phyloP scores from a whole-genome alignment of 2,888 invertebrate genomes.

The Chaitophorus viminalis region DNA sequence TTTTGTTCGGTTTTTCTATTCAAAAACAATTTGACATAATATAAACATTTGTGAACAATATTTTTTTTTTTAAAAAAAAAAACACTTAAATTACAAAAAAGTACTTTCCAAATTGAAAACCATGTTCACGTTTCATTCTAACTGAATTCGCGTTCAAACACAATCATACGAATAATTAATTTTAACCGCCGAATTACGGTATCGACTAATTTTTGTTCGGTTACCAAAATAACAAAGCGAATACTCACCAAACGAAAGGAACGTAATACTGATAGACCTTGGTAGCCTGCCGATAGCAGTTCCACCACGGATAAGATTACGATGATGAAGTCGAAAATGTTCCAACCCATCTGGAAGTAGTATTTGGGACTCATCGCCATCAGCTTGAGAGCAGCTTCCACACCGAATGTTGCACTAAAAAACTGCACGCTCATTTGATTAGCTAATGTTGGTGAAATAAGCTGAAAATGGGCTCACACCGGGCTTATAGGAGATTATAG shows the following conservation, averaged over 20 bases:
- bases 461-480: background rate
- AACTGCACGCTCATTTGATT: constrained; percentile 73
- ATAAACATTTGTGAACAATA: no score
- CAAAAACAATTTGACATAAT: no score
- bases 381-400: constrained; percentile 93
- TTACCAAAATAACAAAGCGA: no score
- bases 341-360: constrained; percentile 99
- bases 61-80: no score
- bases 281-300: constrained; percentile 90
- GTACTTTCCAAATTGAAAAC: no score
- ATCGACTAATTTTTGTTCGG: background rate
- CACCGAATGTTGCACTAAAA: constrained; percentile 96
- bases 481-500: no score
- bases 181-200: background rate
- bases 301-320: constrained; percentile 95
- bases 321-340: constrained; percentile 98
- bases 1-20: no score
- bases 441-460: background rate
- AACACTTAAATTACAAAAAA: no score
- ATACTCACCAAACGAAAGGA: constrained; percentile 95
- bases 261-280: constrained; percentile 95
- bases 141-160: background rate
- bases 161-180: background rate
- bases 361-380: constrained; percentile 96
- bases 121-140: background rate